Base-by-base conservation (phyloP, 2,113 vertebrate species). In the Uropsilus gracilis region DNA sequence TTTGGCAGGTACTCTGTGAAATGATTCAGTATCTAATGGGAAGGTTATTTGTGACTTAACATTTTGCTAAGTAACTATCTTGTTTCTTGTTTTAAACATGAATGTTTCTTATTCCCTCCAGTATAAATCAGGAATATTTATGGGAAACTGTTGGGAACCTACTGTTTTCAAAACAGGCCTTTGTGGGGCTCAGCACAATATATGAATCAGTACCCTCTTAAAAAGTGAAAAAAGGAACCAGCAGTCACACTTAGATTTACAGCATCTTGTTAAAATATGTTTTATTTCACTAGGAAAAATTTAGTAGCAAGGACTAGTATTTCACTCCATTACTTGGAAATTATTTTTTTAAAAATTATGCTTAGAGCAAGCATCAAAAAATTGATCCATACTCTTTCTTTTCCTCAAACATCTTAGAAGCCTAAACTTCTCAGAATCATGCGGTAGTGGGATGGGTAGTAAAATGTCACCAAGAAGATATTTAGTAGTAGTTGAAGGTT, bases 31-130 rank as follows among this genome's bases (percentile, higher is more conserved):
- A 84, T 64, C 69, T 97, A 22, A 2, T 48, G 42, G 69, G 81
- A 63, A 97, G 82, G 90, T 90, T 94, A 77, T 82, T 95, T 75
- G 78, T 39, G 92, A 86, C 46, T 97, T 97, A 97, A 81, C 94
- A 48, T 92, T 98, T 97, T 96, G 92, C 91, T 97, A 80, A 88
- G 92, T 95, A 97, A 96, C 95, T 97, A 22, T 96, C 85, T 92
- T 91, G 50, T 97, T 97, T 69, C 75, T 77, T 20, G 95, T 91
- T 88, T 77, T 16, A 94, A 97, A 83, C 34, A 39, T 69, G 57
- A 89, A 44, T 89, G 94, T 92, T 92, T 94, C 83, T 94, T 95
- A 85, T 89, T 97, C 91, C 32, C 95, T 95, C 95, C 72, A 89
- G 57, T 96, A 94, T 86, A 91, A 96, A 96, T 97, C 94, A 97